Evolutionary conservation across 2,797 vertebrate species (phyloP), one percentile per base, ranked within the genome.

Genomic region (Characodon lateralis): DNA sequence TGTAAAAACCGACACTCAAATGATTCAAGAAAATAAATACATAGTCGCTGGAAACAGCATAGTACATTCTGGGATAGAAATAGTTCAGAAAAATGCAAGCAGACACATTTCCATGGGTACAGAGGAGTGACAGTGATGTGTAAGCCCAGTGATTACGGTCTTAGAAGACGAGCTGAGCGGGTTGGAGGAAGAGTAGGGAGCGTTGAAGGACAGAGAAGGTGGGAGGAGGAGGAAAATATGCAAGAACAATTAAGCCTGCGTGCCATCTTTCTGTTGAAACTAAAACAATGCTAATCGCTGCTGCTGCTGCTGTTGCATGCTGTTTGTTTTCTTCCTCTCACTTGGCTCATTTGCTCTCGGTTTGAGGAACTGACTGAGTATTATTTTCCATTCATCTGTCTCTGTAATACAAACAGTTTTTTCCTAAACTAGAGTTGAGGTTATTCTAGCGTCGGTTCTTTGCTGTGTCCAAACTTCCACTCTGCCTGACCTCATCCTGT

Each of bases 121-220:
- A 28, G 85, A 81, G 77, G 79, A 87, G 83, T 88, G 91, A 94
- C 90, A 91, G 90, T 89, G 91, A 92, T 89, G 85, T 66, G 87
- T 82, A 84, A 91, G 84, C 85, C 87, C 78, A 28, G 90, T 93
- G 87, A 93, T 91, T 92, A 92, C 51, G 87, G 84, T 74, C 89
- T 87, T 55, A 87, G 89, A 88, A 81, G 90, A 90, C 83, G 88
- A 93, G 91, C 91, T 84, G 86, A 88, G 82, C 51, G 90, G 89
- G 90, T 88, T 66, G 84, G 85, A 77, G 87, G 85, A 72, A 85
- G 78, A 84, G 83, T 74, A 88, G 89, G 81, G 83, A 85, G 82
- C 39, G 86, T 20, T 80, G 84, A 68, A 50, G 78, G 73, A 48
- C 53, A 75, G 84, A 79, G 65, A 74, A 74, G 83, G 82, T 66